These are phyloP conservation scores for Papilio machaon DNA, from an alignment of 1,140 invertebrate genomes.

Conservation along the genomic window DNA sequence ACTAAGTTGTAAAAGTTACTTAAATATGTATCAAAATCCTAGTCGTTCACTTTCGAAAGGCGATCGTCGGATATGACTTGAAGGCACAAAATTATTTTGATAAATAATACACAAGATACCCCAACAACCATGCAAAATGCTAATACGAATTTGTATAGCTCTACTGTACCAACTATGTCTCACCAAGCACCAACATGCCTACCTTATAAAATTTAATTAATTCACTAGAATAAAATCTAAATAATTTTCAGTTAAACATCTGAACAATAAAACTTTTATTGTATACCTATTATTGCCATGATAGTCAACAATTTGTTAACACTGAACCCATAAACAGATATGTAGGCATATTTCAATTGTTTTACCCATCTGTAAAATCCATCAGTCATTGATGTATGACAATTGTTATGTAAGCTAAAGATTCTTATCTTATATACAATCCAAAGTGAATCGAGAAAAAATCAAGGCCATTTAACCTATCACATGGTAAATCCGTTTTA, in stretches of 20 bases:
- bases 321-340: slow-evolving; percentile 53
- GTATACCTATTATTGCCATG: slow-evolving; percentile 79
- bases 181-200: slow-evolving; percentile 71
- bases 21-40: slow-evolving; percentile 66
- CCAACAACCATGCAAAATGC: slow-evolving; percentile 49
- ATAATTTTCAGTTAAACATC: slow-evolving; percentile 71
- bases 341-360: slow-evolving; percentile 55
- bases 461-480: slow-evolving; percentile 75
- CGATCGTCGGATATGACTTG: slow-evolving; percentile 75
- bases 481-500: slow-evolving; percentile 72
- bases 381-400: slow-evolving; percentile 59
- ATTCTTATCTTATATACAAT: slow-evolving; percentile 78
- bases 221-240: slow-evolving; percentile 63
- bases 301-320: slow-evolving; percentile 56
- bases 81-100: slow-evolving; percentile 74
- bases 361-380: slow-evolving; percentile 55
- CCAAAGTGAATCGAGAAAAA: slow-evolving; percentile 70
- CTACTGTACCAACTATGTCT: slow-evolving; percentile 45
- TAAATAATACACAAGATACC: slow-evolving; percentile 57
- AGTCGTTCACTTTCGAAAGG: slow-evolving; percentile 66
- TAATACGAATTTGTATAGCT: slow-evolving; percentile 50
- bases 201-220: slow-evolving; percentile 60
- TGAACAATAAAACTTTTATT: slow-evolving; percentile 76
- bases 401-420: slow-evolving; percentile 65
- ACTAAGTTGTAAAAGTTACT: slow-evolving; percentile 33